These are phyloP conservation scores for Zosterops borbonicus DNA, from an alignment of 2,113 vertebrate species.

Conservation along the genomic window DNA sequence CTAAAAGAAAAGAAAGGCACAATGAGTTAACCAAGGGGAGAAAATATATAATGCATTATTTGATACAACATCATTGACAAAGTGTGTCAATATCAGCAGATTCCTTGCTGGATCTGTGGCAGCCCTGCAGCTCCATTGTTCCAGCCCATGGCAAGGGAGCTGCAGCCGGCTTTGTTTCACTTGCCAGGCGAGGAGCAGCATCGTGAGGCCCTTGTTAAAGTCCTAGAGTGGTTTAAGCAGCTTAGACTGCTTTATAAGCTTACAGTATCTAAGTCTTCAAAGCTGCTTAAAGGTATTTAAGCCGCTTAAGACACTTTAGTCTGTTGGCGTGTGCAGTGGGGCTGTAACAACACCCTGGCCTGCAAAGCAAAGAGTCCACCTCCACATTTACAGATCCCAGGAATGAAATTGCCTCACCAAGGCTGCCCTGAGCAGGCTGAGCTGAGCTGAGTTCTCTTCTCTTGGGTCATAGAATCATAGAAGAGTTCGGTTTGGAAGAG, in stretches of 20 bases:
- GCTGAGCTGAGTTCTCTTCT: background rate
- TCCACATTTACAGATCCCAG: background rate
- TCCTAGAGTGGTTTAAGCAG: constrained; percentile 49
- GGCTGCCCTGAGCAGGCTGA: background rate
- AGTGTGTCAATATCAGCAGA: background rate
- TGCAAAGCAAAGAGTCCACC: background rate
- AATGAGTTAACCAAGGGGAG: background rate
- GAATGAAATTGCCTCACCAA: accelerated
- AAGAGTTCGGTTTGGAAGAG: background rate
- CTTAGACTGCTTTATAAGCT: constrained; percentile 60
- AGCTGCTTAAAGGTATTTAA: constrained; percentile 64
- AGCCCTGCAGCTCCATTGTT: background rate
- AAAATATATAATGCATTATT: background rate
- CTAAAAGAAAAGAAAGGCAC: background rate
- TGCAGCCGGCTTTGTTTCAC: background rate
- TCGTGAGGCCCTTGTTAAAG: background rate
- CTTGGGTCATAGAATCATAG: background rate
- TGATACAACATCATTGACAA: background rate
- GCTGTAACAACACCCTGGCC: background rate
- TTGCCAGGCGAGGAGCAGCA: accelerated
- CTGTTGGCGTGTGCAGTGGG: background rate
- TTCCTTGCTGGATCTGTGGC: background rate
- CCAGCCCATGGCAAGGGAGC: background rate
- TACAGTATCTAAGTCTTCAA: constrained; percentile 52
- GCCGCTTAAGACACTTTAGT: constrained; percentile 42